Evolutionary conservation across 2,797 vertebrate species (phyloP).

Genomic region (Amblyraja radiata): DNA sequence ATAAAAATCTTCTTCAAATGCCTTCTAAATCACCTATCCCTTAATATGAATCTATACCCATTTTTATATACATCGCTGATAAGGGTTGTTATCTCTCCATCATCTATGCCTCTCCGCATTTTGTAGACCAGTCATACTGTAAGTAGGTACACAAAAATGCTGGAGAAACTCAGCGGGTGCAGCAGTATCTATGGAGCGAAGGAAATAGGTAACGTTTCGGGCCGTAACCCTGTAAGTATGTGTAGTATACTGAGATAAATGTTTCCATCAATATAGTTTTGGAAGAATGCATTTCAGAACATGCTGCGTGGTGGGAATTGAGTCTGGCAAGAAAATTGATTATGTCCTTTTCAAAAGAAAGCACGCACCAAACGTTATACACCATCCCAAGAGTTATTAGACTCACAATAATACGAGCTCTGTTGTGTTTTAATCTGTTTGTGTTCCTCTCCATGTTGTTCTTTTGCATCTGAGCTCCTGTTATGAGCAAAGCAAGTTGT

Average conservation of each 20-base stretch:
- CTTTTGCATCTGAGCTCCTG: slow-evolving; percentile 61
- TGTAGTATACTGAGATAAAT: background rate
- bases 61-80: no score
- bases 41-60: no score
- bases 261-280: background rate
- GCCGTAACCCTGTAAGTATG: no score
- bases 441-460: slow-evolving; percentile 64
- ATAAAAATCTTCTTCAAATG: no score
- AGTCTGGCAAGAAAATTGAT: background rate
- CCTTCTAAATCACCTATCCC: no score
- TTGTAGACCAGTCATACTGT: no score
- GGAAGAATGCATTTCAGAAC: background rate
- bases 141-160: no score
- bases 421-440: slow-evolving; percentile 72
- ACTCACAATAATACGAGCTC: slow-evolving; percentile 65
- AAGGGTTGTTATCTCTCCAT: no score
- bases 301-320: background rate
- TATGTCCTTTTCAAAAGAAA: background rate
- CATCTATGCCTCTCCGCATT: no score
- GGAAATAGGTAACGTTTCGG: no score
- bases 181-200: no score
- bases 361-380: background rate
- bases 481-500: slow-evolving; percentile 68
- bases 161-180: no score
- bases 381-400: background rate